Conservation (phyloP, 2,797 vertebrate genomes). For the Acanthis flammea region DNA sequence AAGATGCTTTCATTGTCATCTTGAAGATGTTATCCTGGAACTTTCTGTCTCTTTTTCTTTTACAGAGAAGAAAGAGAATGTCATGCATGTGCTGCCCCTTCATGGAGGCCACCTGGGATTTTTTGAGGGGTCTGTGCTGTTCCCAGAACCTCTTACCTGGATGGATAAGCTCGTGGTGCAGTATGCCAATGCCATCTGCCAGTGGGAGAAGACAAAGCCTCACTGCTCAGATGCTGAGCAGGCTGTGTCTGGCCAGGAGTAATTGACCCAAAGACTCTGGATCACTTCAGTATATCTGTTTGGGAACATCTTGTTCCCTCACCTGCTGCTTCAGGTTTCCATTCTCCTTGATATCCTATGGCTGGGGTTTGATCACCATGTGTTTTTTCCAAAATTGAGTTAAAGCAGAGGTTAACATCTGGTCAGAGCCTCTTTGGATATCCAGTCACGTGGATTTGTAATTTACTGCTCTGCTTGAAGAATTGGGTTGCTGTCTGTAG, state of each 20-base stretch:
- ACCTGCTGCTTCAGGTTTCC: slow-evolving; percentile 71
- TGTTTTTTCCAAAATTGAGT: slow-evolving; percentile 41
- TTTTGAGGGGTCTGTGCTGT: slow-evolving; percentile 92
- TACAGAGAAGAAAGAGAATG: slow-evolving; percentile 90
- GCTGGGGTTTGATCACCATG: slow-evolving; percentile 60
- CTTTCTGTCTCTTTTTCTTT: background rate
- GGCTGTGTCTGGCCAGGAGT: slow-evolving; percentile 77
- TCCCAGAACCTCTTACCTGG: slow-evolving; percentile 94
- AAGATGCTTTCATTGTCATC: background rate
- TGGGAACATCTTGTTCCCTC: slow-evolving; percentile 54
- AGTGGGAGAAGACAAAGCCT: slow-evolving; percentile 92
- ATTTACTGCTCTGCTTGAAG: slow-evolving; percentile 32
- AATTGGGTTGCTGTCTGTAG: slow-evolving; percentile 23
- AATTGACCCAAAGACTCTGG: slow-evolving; percentile 62
- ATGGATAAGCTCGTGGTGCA: slow-evolving; percentile 96
- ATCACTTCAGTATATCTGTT: slow-evolving; percentile 40
- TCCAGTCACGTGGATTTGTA: slow-evolving; percentile 2
- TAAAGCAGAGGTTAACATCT: slow-evolving; percentile 21
- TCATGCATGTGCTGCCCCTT: slow-evolving; percentile 90
- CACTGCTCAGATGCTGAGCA: slow-evolving; percentile 82
- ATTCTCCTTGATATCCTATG: slow-evolving; percentile 46
- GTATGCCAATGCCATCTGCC: slow-evolving; percentile 90
- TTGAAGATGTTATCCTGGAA: background rate
- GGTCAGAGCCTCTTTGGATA: slow-evolving; percentile 21
- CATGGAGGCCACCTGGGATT: slow-evolving; percentile 97